Evolutionary conservation across 1,140 invertebrate genomes (phyloP), one percentile per base, ranked within the genome.

Genomic region (Neuroterus valhalla): DNA sequence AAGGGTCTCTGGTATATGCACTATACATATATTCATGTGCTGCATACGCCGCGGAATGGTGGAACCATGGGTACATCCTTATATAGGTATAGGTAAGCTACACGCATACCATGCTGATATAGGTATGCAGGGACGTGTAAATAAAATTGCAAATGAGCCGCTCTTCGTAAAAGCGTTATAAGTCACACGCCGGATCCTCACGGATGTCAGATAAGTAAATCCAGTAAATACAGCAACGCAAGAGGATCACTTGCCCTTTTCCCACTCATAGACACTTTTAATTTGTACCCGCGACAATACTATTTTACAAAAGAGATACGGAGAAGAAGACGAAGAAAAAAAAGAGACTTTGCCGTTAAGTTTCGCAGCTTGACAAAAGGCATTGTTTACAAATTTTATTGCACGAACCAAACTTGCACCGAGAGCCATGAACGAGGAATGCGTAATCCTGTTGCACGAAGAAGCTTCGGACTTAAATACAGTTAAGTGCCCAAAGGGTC

Each of bases 11-110:
- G 68, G 55, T 43, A 17, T 81, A 78, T 75, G 77, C 72, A 67
- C 75, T 81, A 81, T 78, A 78, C 79, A 81, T 81, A 77, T 78
- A 78, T 81, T 81, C 79, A 78, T 81, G 78, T 46, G 75, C 71
- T 72, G 48, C 62, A 71, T 76, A 66, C 74, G 71, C 43, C 72
- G 72, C 71, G 76, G 79, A 78, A 80, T 80, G 72, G 74, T 62
- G 42, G 70, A 76, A 78, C 73, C 71, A 80, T 75, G 66, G 71
- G 70, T n/a, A 74, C 73, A 44, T 19, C 78, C 76, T 78, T 80
- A 80, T 78, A 80, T 55, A 78, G 74, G 71, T 77, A 52, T 55
- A 67, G 14, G 23, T 26, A 38, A 55, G 21, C 19, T 62, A 46
- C n/a, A 50, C 66, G 48, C 70, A 52, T 74, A 52, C 50, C 50